These are phyloP conservation scores for Paracanthobrama guichenoti DNA, from an alignment of 2,113 vertebrate species.

Conservation along the genomic window DNA sequence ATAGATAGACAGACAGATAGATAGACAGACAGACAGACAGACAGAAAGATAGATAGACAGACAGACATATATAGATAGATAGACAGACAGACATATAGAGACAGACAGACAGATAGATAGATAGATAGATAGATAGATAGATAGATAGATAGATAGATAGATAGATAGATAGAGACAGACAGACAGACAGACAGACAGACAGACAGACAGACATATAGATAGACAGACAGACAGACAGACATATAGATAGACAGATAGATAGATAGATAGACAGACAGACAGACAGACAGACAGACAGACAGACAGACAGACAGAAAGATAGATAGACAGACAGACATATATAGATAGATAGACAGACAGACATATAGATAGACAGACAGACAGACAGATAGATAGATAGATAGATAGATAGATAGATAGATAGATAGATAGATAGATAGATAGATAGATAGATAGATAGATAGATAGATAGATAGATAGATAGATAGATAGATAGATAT, in stretches of 20 bases:
- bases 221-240: too few species aligned
- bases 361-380: background rate
- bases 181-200: background rate
- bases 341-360: background rate
- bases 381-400: rapidly evolving
- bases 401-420: too few species aligned
- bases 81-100: too few species aligned
- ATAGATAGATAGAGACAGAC: background rate
- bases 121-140: too few species aligned
- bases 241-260: too few species aligned
- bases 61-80: background rate
- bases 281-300: rapidly evolving
- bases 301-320: background rate
- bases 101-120: too few species aligned
- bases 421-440: too few species aligned
- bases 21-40: rapidly evolving
- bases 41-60: background rate
- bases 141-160: too few species aligned
- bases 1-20: rapidly evolving
- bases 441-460: rapidly evolving
- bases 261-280: rapidly evolving
- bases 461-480: too few species aligned
- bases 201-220: too few species aligned
- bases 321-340: too few species aligned
- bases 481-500: too few species aligned